These are phyloP conservation scores for Chromis chromis DNA, from an alignment of 2,797 vertebrate genomes.

Conservation along the genomic window DNA sequence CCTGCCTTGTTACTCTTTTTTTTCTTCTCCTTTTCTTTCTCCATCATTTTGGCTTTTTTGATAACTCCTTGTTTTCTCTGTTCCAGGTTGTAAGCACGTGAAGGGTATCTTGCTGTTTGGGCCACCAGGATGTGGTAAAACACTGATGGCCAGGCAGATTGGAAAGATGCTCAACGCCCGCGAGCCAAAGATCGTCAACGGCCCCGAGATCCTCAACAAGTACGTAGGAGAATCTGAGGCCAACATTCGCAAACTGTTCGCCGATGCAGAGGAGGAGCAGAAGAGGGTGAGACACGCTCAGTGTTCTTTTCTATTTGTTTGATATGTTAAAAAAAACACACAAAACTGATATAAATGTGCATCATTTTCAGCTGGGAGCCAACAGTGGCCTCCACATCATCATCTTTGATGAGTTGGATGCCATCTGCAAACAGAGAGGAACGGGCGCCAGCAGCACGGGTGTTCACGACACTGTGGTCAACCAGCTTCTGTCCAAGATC, in stretches of 20 bases:
- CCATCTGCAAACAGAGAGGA: slow-evolving; percentile 98
- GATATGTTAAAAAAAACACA: neutral
- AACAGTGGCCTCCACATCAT: slow-evolving; percentile 99
- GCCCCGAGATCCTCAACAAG: slow-evolving; percentile 98
- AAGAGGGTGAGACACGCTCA: slow-evolving; percentile 87
- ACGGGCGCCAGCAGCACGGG: slow-evolving; percentile 96
- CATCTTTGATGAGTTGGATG: slow-evolving; percentile 98
- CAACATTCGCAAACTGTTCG: slow-evolving; percentile 98
- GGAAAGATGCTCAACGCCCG: slow-evolving; percentile 98
- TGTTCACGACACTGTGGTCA: slow-evolving; percentile 97
- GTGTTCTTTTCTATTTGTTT: rapidly evolving
- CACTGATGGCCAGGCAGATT: slow-evolving; percentile 97
- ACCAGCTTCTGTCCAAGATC: slow-evolving; percentile 97
- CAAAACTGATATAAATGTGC: neutral
- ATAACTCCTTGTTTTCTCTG: neutral
- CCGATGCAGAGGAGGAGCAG: slow-evolving; percentile 97
- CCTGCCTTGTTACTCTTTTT: neutral
- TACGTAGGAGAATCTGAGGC: slow-evolving; percentile 98
- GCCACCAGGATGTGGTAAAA: slow-evolving; percentile 97
- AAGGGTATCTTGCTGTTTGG: slow-evolving; percentile 96
- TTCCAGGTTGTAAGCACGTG: slow-evolving; percentile 95
- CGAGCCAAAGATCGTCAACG: slow-evolving; percentile 97
- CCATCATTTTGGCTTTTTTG: neutral
- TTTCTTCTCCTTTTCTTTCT: neutral
- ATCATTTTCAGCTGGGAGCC: slow-evolving; percentile 88